These are phyloP conservation scores for Myathropa florea DNA, from an alignment of 2,888 invertebrate species.

Conservation along the genomic window DNA sequence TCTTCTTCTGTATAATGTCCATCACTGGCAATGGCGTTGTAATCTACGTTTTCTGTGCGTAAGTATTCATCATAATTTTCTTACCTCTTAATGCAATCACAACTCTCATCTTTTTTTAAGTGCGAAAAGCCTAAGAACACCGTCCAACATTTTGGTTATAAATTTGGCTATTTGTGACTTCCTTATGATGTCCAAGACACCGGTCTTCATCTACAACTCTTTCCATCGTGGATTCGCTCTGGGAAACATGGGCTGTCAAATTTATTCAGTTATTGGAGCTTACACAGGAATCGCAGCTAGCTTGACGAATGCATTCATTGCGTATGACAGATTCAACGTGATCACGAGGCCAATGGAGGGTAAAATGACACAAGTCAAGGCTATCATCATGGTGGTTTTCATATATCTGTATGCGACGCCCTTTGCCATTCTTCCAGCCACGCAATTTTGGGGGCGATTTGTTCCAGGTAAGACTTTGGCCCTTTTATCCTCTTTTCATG, in stretches of 20 bases:
- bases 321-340: slow-evolving; percentile 89
- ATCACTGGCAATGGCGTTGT: slow-evolving; percentile 91
- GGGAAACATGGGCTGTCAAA: slow-evolving; percentile 88
- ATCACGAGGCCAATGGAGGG: slow-evolving; percentile 92
- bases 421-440: slow-evolving; percentile 89
- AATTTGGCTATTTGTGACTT: slow-evolving; percentile 92
- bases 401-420: slow-evolving; percentile 91
- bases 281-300: slow-evolving; percentile 90
- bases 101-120: slow-evolving; percentile 60
- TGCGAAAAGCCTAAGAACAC: slow-evolving; percentile 81
- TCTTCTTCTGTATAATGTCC: slow-evolving; percentile 87
- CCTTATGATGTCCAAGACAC: slow-evolving; percentile 92
- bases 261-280: slow-evolving; percentile 88
- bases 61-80: slow-evolving; percentile 47
- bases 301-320: slow-evolving; percentile 92
- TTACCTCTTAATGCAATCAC: neutral
- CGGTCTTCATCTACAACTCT: slow-evolving; percentile 86
- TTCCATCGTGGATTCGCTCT: slow-evolving; percentile 88
- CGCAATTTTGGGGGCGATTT: slow-evolving; percentile 92
- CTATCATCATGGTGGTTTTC: slow-evolving; percentile 86
- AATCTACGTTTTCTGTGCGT: slow-evolving; percentile 88
- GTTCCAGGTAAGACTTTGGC: slow-evolving; percentile 84
- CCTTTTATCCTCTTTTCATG: too few species aligned
- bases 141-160: slow-evolving; percentile 92
- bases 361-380: slow-evolving; percentile 90